Base-by-base conservation (phyloP, 2,888 invertebrate species). In the Cerceris rybyensis region DNA sequence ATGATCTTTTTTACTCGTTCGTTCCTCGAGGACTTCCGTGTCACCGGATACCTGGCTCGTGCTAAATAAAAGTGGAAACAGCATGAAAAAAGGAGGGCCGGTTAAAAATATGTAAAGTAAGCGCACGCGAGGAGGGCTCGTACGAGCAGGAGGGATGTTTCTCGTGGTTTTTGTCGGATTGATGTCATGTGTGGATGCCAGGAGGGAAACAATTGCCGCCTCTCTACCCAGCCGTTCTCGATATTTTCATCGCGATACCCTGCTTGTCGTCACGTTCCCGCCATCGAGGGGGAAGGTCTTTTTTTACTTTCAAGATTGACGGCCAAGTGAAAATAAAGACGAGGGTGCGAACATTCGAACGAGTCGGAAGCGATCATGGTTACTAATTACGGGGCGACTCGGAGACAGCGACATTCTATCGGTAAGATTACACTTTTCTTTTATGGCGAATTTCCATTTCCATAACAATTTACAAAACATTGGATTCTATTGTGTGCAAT, bases 131-230 rank as follows among this genome's bases (percentile, higher is more conserved):
- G 64, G 46, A 69, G 16, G 28, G 28, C 28, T 1, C 28, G 28
- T 28, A 28, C 17, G 52, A 17, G 17, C 43, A 42, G 16, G 59
- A 63, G 54, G 69, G 61, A 16, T 16, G 50, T 8, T 60, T 67
- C 63, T 61, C 43, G 52, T 46, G 57, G 50, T 70, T 79, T 67
- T 73, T 70, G 65, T 54, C 52, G 75, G 68, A 65, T 69, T 63
- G 70, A 66, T 73, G 75, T 75, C 83, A 28, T 28, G 61, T 14
- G 72, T 68, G 80, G 72, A 75, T 54, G 58, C 54, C 76, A 67
- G 46, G 74, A 80, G 70, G 66, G 68, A 81, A 79, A 70, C 74
- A 78, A 83, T 83, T 76, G 70, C 67, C 68, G 71, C 67, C 41
- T 41, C 49, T 72, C 52, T 58, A 17, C 52, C 64, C 67, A 66